A percentile compares a stretch with the other conserved stretches of the same genome.
These are phyloP conservation scores for Irena cyanogastra DNA, from an alignment of 2,113 vertebrate genomes.

Conservation along the genomic window DNA sequence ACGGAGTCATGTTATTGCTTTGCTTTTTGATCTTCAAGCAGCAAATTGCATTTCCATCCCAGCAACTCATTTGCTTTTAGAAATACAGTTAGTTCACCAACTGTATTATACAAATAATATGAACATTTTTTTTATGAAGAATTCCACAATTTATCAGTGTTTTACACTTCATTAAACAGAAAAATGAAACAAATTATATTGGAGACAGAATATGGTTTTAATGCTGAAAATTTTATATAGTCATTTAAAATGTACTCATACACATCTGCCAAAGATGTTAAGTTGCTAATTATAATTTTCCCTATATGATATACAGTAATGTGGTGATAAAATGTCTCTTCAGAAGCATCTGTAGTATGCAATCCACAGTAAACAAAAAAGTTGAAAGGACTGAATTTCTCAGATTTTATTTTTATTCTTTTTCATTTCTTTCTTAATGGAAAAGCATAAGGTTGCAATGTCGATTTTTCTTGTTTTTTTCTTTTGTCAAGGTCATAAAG, in stretches of 20 bases:
- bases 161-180: conserved; percentile 58
- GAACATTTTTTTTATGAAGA: conserved; percentile 32
- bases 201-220: conserved; percentile 32
- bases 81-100: conserved; percentile 2
- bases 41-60: conserved; percentile 30
- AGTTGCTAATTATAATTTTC: conserved; percentile 27
- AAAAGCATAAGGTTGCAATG: not conserved
- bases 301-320: not conserved
- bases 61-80: conserved; percentile 22
- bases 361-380: not conserved
- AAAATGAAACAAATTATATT: conserved; percentile 58
- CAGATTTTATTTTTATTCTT: not conserved
- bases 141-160: conserved; percentile 39
- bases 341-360: not conserved
- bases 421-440: not conserved
- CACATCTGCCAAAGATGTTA: conserved; percentile 39
- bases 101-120: conserved; percentile 26
- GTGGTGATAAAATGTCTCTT: not conserved
- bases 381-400: not conserved
- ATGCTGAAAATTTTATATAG: conserved; percentile 14
- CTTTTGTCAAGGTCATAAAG: not conserved
- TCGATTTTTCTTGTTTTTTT: not conserved
- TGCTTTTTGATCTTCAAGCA: conserved; percentile 44
- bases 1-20: not conserved
- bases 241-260: conserved; percentile 8